A percentile compares a stretch with the other conserved stretches of the same genome.
Evolutionary conservation across 2,888 invertebrate genomes (phyloP).

Genomic region (Euproctis similis): DNA sequence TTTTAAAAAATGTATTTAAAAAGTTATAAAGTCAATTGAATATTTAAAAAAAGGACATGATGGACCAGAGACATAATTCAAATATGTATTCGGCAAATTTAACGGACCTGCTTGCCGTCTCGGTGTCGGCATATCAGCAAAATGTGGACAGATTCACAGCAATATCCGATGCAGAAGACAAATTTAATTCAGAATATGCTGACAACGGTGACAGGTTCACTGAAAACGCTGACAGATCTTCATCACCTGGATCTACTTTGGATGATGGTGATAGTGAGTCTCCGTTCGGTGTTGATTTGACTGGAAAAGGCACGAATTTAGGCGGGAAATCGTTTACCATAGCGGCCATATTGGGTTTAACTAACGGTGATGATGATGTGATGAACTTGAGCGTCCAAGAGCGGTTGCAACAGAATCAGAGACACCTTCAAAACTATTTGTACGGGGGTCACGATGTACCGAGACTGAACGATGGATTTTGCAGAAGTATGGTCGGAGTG

Average conservation of each 20-base stretch:
- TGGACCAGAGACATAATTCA: slow-evolving; percentile 50
- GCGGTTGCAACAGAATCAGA: slow-evolving; percentile 55
- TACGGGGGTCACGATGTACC: slow-evolving; percentile 61
- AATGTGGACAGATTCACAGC: slow-evolving; percentile 42
- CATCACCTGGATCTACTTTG: slow-evolving; percentile 54
- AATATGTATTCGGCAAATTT: slow-evolving; percentile 52
- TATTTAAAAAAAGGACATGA: slow-evolving; percentile 38
- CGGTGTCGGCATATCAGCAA: slow-evolving; percentile 52
- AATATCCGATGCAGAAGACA: slow-evolving; percentile 41
- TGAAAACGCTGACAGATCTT: slow-evolving; percentile 40
- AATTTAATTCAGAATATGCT: slow-evolving; percentile 34
- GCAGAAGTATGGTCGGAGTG: slow-evolving; percentile 45
- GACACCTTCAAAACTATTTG: slow-evolving; percentile 58
- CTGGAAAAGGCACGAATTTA: slow-evolving; percentile 59
- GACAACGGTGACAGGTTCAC: slow-evolving; percentile 31
- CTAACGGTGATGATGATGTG: slow-evolving; percentile 67
- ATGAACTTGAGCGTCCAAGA: slow-evolving; percentile 76
- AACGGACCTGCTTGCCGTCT: slow-evolving; percentile 49
- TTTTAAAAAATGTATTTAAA: slow-evolving; percentile 15
- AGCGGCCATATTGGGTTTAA: slow-evolving; percentile 88
- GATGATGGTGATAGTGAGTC: slow-evolving; percentile 61
- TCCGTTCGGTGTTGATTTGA: slow-evolving; percentile 60
- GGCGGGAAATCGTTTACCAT: slow-evolving; percentile 88
- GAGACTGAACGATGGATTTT: slow-evolving; percentile 55
- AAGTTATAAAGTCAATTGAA: slow-evolving; percentile 20